Base-by-base conservation (phyloP, 2,113 vertebrate genomes). In the Emydura subglobosa region DNA sequence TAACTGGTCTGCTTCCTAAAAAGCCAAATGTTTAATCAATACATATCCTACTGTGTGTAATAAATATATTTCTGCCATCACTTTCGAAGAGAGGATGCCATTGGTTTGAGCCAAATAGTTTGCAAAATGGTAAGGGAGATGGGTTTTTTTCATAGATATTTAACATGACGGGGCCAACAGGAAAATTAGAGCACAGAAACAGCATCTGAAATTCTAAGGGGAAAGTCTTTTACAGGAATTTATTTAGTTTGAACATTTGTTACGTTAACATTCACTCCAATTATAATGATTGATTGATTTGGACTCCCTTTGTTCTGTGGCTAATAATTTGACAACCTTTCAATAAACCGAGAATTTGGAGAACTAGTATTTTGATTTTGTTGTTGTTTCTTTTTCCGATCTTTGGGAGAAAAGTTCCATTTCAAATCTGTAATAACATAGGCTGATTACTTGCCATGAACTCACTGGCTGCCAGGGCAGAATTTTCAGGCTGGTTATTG, bases 11-110 rank as follows among this genome's bases (percentile, higher is more conserved):
- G 87, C 82, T 97, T 97, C 88, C 88, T 96, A 97, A 97, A 98
- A 97, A 97, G 88, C 93, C 95, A 96, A 96, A 95, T 95, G 94
- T 97, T 94, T 96, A 96, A 97, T 97, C 97, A 97, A 92, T 96
- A 92, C 83, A 85, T 92, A 83, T 90, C 91, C 95, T 91, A 90
- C 57, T 79, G 83, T 95, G 93, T 90, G 87, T 92, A 95, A 95
- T 96, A 94, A 97, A 97, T 97, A 87, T 82, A 90, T 94, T 93
- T 81, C 91, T 97, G 82, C 94, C 92, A 59, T 92, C 90, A 83
- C 76, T 94, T 97, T 83, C 92, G 94, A 95, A 91, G 92, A 94
- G 94, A 93, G 89, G 91, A 91, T 88, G 92, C 72, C 86, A 96
- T 97, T 96, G 34, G 59, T 80, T 91, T 81, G 82, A 97, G 93